Evolutionary conservation across 2,888 invertebrate species (phyloP).

Genomic region (Dastarcus helophoroides): DNA sequence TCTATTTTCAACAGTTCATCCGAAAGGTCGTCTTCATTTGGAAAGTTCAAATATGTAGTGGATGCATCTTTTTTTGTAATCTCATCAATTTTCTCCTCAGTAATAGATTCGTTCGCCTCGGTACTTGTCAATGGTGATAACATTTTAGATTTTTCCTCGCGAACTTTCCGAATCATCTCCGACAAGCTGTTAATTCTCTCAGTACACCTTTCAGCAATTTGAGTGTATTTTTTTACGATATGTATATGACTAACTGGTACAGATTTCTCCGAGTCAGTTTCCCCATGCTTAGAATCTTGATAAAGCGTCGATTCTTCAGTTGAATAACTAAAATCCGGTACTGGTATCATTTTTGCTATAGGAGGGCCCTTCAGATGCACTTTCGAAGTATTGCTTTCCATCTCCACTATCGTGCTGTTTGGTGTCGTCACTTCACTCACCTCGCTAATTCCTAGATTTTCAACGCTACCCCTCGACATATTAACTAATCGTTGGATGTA

Average conservation of each 20-base stretch:
- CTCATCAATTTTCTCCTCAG: background rate
- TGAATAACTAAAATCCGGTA: no score
- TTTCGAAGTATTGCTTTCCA: slow-evolving; percentile 29
- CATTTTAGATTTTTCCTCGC: slow-evolving; percentile 44
- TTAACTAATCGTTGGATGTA: slow-evolving; percentile 41
- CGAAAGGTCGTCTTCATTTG: slow-evolving; percentile 5
- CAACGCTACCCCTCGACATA: slow-evolving; percentile 42
- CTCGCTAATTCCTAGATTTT: slow-evolving; percentile 37
- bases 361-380: no score
- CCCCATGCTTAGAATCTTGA: no score
- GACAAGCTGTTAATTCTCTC: slow-evolving; percentile 46
- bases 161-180: slow-evolving; percentile 44
- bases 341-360: no score
- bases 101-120: slow-evolving; percentile 3
- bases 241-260: no score
- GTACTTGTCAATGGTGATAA: slow-evolving; percentile 21
- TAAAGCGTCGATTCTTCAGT: no score
- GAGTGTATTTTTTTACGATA: slow-evolving; percentile 34
- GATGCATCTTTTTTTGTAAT: background rate
- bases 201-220: slow-evolving; percentile 43
- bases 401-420: slow-evolving; percentile 37
- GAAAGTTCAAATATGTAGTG: slow-evolving; percentile 7
- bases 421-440: slow-evolving; percentile 40
- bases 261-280: no score
- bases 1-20: slow-evolving; percentile 25